Conservation (phyloP, 2,888 invertebrate species). For the Lottia gigantea region DNA sequence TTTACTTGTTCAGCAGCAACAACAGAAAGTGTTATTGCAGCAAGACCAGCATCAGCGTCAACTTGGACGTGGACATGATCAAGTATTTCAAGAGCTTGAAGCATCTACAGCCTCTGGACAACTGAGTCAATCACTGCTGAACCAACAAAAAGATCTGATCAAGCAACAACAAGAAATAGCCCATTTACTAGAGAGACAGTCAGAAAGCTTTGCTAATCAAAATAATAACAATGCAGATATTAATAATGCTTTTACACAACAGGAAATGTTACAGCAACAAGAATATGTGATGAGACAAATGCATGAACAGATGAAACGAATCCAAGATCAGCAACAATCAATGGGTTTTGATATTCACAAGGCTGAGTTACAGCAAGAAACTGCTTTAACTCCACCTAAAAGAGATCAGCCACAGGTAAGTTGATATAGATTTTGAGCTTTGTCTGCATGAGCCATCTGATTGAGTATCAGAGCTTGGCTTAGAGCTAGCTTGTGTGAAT, state of each 20-base stretch:
- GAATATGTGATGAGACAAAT: not conserved
- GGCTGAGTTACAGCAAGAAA: not conserved
- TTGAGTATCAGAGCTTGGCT: not conserved
- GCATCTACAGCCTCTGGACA: not conserved
- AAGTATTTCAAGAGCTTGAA: slow-evolving; percentile 26
- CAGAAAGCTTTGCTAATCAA: not conserved
- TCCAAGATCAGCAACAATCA: not conserved
- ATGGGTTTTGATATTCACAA: slow-evolving; percentile 3
- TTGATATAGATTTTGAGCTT: not conserved
- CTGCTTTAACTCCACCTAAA: not conserved
- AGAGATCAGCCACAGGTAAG: not conserved
- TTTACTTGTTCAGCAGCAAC: slow-evolving; percentile 44
- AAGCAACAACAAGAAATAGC: slow-evolving; percentile 15
- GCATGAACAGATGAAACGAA: not conserved
- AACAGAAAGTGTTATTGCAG: slow-evolving; percentile 27
- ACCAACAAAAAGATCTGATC: slow-evolving; percentile 15
- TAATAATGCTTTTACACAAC: not conserved
- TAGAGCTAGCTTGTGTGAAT: not conserved
- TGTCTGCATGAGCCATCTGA: not conserved
- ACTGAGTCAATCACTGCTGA: slow-evolving; percentile 9
- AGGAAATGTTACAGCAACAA: not conserved
- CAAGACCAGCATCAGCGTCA: slow-evolving; percentile 22
- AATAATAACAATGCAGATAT: not conserved
- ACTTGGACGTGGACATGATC: slow-evolving; percentile 27
- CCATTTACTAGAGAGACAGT: slow-evolving; percentile 17